A percentile compares a stretch with the other conserved stretches of the same genome.
These are phyloP conservation scores for Myopa tessellatipennis DNA, from an alignment of 2,888 invertebrate genomes.

Conservation along the genomic window DNA sequence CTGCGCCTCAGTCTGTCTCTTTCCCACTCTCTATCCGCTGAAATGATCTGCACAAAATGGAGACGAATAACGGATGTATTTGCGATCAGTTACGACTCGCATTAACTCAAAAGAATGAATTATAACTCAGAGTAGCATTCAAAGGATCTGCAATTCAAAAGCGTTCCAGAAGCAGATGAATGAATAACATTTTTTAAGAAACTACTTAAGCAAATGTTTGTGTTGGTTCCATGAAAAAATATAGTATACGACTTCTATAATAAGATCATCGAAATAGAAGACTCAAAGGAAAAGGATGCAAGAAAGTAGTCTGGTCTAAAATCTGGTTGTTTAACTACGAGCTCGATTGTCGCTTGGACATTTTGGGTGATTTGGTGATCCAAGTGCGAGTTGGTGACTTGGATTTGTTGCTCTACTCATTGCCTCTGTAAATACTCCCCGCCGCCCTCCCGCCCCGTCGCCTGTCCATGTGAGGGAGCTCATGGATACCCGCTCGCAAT, in stretches of 20 bases:
- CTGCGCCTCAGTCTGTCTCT: neutral
- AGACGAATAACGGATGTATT: neutral
- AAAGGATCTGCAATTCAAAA: neutral
- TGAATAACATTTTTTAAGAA: neutral
- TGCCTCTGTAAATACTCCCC: neutral
- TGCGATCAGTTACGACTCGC: too few relatives aligned
- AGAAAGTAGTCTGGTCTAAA: too few relatives aligned
- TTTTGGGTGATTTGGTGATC: too few relatives aligned
- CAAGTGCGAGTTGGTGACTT: too few relatives aligned
- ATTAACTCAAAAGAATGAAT: too few relatives aligned
- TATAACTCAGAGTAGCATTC: too few relatives aligned
- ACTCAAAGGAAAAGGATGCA: too few relatives aligned
- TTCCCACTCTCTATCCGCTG: neutral
- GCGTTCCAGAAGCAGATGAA: neutral
- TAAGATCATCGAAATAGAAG: too few relatives aligned
- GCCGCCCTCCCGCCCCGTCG: neutral
- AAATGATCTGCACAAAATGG: constrained; percentile 3
- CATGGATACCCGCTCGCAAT: constrained; percentile 62
- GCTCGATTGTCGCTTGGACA: neutral
- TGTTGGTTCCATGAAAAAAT: too few relatives aligned
- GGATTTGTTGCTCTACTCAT: too few relatives aligned
- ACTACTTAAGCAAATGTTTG: too few relatives aligned
- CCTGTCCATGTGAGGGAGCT: constrained; percentile 52
- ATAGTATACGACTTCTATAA: too few relatives aligned
- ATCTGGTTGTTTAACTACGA: neutral